These are phyloP conservation scores for Etheostoma spectabile DNA, from an alignment of 2,113 vertebrate species.

Conservation along the genomic window DNA sequence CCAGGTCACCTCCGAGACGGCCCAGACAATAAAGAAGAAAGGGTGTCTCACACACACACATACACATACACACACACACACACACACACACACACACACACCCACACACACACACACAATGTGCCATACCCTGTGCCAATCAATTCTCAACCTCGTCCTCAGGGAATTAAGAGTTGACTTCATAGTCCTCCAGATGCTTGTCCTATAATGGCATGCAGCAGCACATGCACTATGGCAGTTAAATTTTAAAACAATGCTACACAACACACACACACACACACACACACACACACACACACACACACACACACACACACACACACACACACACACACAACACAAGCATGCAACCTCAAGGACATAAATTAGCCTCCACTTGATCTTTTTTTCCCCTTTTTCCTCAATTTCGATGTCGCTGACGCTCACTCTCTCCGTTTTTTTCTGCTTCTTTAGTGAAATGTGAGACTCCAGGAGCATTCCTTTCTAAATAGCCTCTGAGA, in stretches of 20 bases:
- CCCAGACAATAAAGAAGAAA: slow-evolving; percentile 44
- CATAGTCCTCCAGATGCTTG: slow-evolving; percentile 49
- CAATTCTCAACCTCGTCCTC: slow-evolving; percentile 21
- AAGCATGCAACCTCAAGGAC: background rate
- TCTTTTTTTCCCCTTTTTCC: slow-evolving; percentile 2
- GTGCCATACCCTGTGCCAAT: slow-evolving; percentile 35
- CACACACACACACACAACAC: too few relatives aligned
- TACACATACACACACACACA: too few relatives aligned
- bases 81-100: slow-evolving; percentile 5
- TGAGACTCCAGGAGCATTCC: slow-evolving; percentile 71
- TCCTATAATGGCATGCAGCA: slow-evolving; percentile 24
- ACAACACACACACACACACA: background rate
- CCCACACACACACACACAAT: slow-evolving; percentile 25
- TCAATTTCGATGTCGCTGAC: slow-evolving; percentile 36
- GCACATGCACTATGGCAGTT: slow-evolving; percentile 5
- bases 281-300: background rate
- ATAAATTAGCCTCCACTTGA: slow-evolving; percentile 31
- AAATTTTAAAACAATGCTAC: slow-evolving; percentile 25
- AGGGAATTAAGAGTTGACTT: slow-evolving; percentile 44
- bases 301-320: too few relatives aligned
- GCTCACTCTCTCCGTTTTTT: slow-evolving; percentile 36
- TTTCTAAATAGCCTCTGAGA: slow-evolving; percentile 55
- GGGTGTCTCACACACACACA: too few relatives aligned
- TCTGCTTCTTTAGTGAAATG: slow-evolving; percentile 75
- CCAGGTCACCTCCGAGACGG: slow-evolving; percentile 43